phyloP scores from a whole-genome alignment of 2,797 vertebrate genomes.

The Balearica regulorum region DNA sequence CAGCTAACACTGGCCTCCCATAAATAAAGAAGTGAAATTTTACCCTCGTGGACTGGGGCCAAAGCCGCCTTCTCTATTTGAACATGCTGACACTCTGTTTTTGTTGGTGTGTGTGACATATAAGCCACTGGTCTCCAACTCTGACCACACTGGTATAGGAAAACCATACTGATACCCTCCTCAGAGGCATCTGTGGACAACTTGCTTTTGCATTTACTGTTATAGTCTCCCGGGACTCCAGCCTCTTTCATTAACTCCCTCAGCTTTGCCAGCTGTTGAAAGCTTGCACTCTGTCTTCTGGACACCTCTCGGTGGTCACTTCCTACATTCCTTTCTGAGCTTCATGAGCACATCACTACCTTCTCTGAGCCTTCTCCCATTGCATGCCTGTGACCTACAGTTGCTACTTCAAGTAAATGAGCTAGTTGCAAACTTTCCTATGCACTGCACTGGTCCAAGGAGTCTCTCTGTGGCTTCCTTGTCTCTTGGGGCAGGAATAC shows the following conservation, averaged over 20 bases:
- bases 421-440: neutral
- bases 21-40: slow-evolving; percentile 63
- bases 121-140: slow-evolving; percentile 10
- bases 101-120: slow-evolving; percentile 27
- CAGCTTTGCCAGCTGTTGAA: neutral
- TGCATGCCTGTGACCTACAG: neutral
- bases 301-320: neutral
- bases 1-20: slow-evolving; percentile 20
- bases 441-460: neutral
- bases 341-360: neutral
- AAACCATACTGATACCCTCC: neutral
- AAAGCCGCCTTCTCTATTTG: slow-evolving; percentile 24
- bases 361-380: neutral
- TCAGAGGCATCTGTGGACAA: neutral
- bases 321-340: neutral
- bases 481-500: neutral
- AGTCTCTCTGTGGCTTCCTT: neutral
- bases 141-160: neutral
- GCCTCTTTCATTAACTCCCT: neutral
- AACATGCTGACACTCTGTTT: slow-evolving; percentile 45
- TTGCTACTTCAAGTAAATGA: neutral
- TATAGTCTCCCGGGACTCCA: neutral
- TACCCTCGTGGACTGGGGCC: slow-evolving; percentile 40
- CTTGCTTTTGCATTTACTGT: neutral
- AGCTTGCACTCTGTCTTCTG: neutral